A percentile compares a stretch with the other conserved stretches of the same genome.
Conservation (phyloP, 1,140 invertebrate species). For the Amyelois transitella region DNA sequence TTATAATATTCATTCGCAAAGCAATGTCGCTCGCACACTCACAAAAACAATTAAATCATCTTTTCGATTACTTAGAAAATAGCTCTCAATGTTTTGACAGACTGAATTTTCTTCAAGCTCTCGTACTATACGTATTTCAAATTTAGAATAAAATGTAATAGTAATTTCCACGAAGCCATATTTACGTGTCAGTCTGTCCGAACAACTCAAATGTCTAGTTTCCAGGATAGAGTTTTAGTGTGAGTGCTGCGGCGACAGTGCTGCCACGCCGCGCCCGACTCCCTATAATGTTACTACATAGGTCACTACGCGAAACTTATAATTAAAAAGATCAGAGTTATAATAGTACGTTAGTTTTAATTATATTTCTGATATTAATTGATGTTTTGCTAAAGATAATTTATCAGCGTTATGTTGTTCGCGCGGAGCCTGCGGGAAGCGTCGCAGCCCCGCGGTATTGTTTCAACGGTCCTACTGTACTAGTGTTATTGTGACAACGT, state of each 20-base stretch:
- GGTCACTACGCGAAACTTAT: slow-evolving; percentile 54
- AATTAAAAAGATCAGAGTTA: slow-evolving; percentile 60
- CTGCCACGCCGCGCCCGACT: slow-evolving; percentile 40
- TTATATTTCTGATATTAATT: slow-evolving; percentile 73
- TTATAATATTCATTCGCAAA: slow-evolving; percentile 45
- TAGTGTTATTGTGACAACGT: neutral
- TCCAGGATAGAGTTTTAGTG: slow-evolving; percentile 8
- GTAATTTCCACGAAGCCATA: too few species aligned
- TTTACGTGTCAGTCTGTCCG: slow-evolving; percentile 1
- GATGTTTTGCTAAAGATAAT: slow-evolving; percentile 73
- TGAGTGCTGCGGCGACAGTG: slow-evolving; percentile 15
- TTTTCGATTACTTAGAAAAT: neutral
- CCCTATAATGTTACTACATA: slow-evolving; percentile 45
- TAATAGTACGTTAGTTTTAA: slow-evolving; percentile 73
- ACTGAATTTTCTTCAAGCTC: neutral
- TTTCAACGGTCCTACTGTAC: neutral
- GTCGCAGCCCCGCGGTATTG: slow-evolving; percentile 13
- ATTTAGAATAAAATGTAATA: neutral
- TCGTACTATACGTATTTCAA: neutral
- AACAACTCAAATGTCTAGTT: neutral
- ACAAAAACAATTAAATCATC: neutral
- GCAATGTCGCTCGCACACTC: slow-evolving; percentile 26
- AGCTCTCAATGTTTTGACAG: neutral
- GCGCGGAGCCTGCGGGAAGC: slow-evolving; percentile 26
- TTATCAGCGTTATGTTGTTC: slow-evolving; percentile 66